Percentiles rank a stretch among this genome's conserved stretches.
These are phyloP conservation scores for Patiria pectinifera DNA, from an alignment of 53 echinoderm and acorn worm genomes.

Conservation along the genomic window DNA sequence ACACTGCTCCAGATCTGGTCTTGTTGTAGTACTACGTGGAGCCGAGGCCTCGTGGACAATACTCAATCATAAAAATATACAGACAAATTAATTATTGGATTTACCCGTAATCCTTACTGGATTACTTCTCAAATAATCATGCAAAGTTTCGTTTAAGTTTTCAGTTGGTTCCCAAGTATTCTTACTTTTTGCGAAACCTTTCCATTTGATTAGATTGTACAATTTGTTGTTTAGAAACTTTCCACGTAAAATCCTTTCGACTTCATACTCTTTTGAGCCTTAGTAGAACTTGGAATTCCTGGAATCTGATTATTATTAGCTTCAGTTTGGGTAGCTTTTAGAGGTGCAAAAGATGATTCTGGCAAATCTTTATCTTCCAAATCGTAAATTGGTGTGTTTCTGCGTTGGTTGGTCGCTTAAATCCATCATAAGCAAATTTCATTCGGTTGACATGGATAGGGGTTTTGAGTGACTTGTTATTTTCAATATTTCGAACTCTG, in stretches of 20 bases:
- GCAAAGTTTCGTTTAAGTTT: background rate
- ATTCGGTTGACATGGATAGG: slow-evolving; percentile 32
- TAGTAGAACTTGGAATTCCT: too few species aligned
- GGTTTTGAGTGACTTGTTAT: background rate
- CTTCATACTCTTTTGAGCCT: background rate
- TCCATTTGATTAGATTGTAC: slow-evolving; percentile 43
- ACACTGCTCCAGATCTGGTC: too few species aligned
- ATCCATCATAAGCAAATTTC: slow-evolving; percentile 18
- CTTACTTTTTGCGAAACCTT: background rate
- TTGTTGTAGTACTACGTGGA: too few species aligned
- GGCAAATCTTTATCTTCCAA: background rate
- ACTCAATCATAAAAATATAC: too few species aligned
- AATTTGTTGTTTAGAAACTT: slow-evolving; percentile 41
- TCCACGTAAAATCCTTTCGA: slow-evolving; percentile 36
- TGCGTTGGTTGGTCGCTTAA: background rate
- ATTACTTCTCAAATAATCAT: slow-evolving; percentile 1
- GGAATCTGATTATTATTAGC: background rate
- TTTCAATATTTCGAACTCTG: slow-evolving; percentile 10
- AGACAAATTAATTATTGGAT: too few species aligned
- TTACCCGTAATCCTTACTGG: background rate
- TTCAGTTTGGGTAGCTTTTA: background rate
- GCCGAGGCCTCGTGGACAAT: too few species aligned
- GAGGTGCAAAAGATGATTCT: background rate
- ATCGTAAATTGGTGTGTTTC: background rate
- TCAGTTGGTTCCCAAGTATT: slow-evolving; percentile 51